phyloP scores from a whole-genome alignment of 2,888 invertebrate species.

The Cenopis cana region DNA sequence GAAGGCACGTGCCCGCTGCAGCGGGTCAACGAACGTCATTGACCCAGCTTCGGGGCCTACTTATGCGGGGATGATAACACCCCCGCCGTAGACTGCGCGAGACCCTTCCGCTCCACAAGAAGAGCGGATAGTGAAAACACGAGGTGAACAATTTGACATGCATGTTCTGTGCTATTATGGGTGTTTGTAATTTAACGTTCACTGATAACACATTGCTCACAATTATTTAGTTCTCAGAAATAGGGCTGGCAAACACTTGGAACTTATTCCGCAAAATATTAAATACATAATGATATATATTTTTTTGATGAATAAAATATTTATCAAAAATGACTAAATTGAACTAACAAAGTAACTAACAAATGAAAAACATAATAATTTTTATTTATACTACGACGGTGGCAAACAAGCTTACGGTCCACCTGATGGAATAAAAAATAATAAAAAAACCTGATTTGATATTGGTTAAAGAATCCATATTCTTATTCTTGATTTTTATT shows the following conservation, averaged over 20 bases:
- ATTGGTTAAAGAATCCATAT: too few relatives aligned
- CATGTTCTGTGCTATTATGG: not conserved
- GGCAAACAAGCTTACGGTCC: too few relatives aligned
- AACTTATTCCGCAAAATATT: not conserved
- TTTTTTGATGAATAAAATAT: too few relatives aligned
- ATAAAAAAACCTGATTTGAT: too few relatives aligned
- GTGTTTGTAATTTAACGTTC: not conserved
- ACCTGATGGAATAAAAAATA: too few relatives aligned
- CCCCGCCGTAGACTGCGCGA: constrained; percentile 54
- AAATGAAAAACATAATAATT: too few relatives aligned
- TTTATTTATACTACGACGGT: too few relatives aligned
- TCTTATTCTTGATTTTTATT: too few relatives aligned
- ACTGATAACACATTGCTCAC: not conserved
- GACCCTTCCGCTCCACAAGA: not conserved
- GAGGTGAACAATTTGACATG: not conserved
- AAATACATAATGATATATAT: too few relatives aligned
- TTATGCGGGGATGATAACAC: constrained; percentile 75
- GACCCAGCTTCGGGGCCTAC: constrained; percentile 81
- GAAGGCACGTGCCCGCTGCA: constrained; percentile 48
- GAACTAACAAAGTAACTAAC: too few relatives aligned
- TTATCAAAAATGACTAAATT: too few relatives aligned
- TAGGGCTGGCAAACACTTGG: not conserved
- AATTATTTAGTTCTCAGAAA: not conserved
- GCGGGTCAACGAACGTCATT: constrained; percentile 83
- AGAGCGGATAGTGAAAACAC: not conserved